Evolutionary conservation across 2,888 invertebrate genomes (phyloP), one percentile per base, ranked within the genome.

Genomic region (Cheilosia vernalis): DNA sequence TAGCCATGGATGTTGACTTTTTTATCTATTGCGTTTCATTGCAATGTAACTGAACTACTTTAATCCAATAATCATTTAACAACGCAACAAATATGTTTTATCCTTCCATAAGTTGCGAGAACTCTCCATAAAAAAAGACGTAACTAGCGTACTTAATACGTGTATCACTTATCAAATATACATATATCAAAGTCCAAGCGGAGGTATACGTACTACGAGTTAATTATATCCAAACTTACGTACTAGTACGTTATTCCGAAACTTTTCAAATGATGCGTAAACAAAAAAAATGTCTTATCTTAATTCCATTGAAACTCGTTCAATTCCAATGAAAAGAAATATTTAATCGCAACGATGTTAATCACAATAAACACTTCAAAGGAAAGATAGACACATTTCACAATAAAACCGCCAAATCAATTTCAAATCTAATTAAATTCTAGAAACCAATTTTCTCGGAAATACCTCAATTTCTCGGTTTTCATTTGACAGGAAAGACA

Each of bases 271-370:
- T 30, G 30, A 55, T 17, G 55, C n/a, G 4, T 19, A 55, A 6
- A 24, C 53, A 6, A 6, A 53, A 53, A 21, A 7, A 13, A 10
- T 10, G 2, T 4, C 27, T 55, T 55, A 55, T 33, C 55, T 30
- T 10, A 30, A 33, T 33, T 30, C 30, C 17, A 30, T 17, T 55
- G 55, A 30, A 55, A 55, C 19, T 10, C 10, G 2, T 30, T 30
- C 27, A 17, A 30, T 55, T 27, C 30, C 33, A 10, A 9, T 55
- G 33, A 55, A 55, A 17, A 7, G 5, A 15, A n/a, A 27, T 53
- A 30, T 53, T 53, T 53, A 17, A 53, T 53, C 53, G 27, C 13
- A 53, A 53, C 53, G 53, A 53, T 30, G 24, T 55, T 30, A 30
- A 55, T 55, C 55, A 17, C 47, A 19, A 47, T 17, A 19, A 17